Base-by-base conservation (phyloP, 1,140 invertebrate species). In the Drosophila leontia region DNA sequence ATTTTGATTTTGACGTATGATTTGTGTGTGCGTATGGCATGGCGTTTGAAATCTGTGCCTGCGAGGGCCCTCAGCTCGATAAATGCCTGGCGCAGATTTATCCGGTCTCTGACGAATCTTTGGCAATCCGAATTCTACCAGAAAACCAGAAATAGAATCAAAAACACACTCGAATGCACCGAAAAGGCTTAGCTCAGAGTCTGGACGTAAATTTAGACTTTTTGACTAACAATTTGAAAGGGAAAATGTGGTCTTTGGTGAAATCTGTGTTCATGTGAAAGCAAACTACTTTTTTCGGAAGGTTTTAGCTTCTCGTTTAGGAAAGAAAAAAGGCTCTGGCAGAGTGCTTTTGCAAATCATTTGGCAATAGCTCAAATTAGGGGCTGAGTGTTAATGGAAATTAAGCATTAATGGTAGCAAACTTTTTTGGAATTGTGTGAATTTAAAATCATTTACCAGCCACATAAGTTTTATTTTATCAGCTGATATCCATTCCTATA, bases 1-100 rank as follows among this genome's bases (percentile, higher is more conserved):
- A 88, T 82, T 87, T 88, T 88, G 85, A 87, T 87, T 87, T 87
- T 80, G 85, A 87, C 84, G 75, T 84, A 75, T 84, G 85, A 84
- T 80, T 80, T 69, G 84, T 69, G 50, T 47, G 47, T 51, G 55
- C 47, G 41, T 47, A 13, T 6, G 47, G 44, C 39, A 39, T 48
- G 17, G 35, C 51, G 15, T 51, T 32, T n/a, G 5, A 57, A 50
- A 72, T 71, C 67, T 34, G 51, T 60, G 70, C 19, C 1, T 45
- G 7, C 23, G 41, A 62, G 48, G 57, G 53, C 26, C 37, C 44
- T 51, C 59, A 47, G 37, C 35, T 39, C 42, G 23, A 45, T 65
- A 48, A 76, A 67, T 76, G 74, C 74, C 55, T 29, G 8, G 53
- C 61, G 41, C 61, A 76, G 74, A 67, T 76, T 65, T 65, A 53